phyloP scores from a whole-genome alignment of 1,140 invertebrate species.

The Conus betulinus region DNA sequence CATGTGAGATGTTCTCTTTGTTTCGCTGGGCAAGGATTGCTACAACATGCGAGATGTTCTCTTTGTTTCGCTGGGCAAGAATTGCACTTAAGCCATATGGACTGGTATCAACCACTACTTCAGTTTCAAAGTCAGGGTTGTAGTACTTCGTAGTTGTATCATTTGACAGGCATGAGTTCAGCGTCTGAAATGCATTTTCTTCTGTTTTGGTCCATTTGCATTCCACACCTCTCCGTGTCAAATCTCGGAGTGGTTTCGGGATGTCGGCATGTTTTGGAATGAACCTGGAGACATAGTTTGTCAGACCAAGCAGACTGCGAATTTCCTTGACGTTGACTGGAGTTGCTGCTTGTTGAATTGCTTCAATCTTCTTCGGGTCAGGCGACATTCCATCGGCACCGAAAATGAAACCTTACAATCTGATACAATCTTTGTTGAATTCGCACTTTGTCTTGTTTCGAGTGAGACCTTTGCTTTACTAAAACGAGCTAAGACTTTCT shows the following conservation, averaged over 20 bases:
- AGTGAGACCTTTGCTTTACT: too few species aligned
- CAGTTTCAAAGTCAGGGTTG: too few species aligned
- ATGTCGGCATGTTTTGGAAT: constrained; percentile 51
- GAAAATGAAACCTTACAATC: too few species aligned
- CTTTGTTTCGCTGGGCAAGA: neutral
- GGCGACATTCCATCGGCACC: too few species aligned
- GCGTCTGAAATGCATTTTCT: neutral
- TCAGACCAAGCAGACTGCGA: too few species aligned
- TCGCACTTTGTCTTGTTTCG: too few species aligned
- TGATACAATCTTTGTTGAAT: too few species aligned
- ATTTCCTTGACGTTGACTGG: too few species aligned
- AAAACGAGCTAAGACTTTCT: too few species aligned
- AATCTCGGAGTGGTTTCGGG: constrained; percentile 5
- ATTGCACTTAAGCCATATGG: neutral
- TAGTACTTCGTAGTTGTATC: neutral
- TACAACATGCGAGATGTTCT: too few species aligned
- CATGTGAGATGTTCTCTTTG: too few species aligned
- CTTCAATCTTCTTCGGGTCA: constrained; percentile 4
- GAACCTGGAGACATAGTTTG: constrained; percentile 20
- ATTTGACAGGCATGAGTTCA: neutral
- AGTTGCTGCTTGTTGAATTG: too few species aligned
- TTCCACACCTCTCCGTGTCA: constrained; percentile 25
- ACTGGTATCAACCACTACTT: neutral
- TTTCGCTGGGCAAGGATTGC: neutral
- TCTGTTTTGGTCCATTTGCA: constrained; percentile 38